A percentile compares a stretch with the other conserved stretches of the same genome.
phyloP scores from a whole-genome alignment of 2,113 vertebrate genomes.

The Hippocampus guttulatus region DNA sequence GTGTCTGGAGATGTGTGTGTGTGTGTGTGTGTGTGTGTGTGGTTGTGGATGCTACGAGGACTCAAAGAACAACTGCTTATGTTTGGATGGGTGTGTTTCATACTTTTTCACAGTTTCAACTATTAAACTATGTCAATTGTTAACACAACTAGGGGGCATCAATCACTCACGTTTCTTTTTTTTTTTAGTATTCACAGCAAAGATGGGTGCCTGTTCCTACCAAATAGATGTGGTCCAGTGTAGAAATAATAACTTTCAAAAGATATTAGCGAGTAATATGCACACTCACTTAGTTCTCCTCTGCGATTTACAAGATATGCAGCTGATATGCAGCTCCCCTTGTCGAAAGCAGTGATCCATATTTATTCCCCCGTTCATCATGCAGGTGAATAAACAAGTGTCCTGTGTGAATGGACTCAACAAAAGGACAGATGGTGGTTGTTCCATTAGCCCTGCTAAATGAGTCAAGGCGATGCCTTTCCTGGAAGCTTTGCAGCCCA shows the following conservation, averaged over 20 bases:
- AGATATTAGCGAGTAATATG: background rate
- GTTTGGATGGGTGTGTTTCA: slow-evolving; percentile 19
- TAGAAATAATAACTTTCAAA: background rate
- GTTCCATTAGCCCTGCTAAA: slow-evolving; percentile 61
- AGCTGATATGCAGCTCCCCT: background rate
- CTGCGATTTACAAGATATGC: background rate
- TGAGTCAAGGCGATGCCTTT: slow-evolving; percentile 60
- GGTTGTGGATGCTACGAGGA: slow-evolving; percentile 3
- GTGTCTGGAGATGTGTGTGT: slow-evolving; percentile 30
- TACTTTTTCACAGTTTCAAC: background rate
- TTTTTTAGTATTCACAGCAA: background rate
- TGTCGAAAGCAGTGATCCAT: background rate
- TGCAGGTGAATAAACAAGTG: slow-evolving; percentile 32
- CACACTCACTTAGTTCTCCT: slow-evolving; percentile 6
- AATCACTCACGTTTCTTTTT: background rate
- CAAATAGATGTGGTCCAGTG: background rate
- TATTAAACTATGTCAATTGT: background rate
- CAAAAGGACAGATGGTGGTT: slow-evolving; percentile 62
- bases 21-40: slow-evolving; percentile 24
- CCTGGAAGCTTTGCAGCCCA: slow-evolving; percentile 49
- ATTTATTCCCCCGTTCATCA: background rate
- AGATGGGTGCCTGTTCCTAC: background rate
- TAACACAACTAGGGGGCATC: background rate
- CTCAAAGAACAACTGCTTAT: background rate
- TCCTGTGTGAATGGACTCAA: slow-evolving; percentile 40